Base-by-base conservation (phyloP, 2,888 invertebrate species). In the Cheilosia soror region DNA sequence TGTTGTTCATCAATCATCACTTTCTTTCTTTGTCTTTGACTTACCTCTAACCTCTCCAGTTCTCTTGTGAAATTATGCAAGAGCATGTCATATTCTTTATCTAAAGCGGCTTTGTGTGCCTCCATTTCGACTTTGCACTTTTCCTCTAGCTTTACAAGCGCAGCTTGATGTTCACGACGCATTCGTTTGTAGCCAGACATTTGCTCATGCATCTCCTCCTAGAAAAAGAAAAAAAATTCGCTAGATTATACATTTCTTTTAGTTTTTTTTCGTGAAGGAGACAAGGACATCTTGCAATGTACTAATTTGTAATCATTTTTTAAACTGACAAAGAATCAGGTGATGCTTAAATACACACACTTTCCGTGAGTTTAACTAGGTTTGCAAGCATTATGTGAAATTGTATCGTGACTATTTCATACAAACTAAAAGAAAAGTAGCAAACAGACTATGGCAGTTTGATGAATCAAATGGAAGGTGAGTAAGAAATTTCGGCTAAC, bases 141-240 rank as follows among this genome's bases (percentile, higher is more conserved):
- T 92, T 98, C 98, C 92, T 99, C 99, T 89, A 99, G 94, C 94
- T 98, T 96, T 62, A 96, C 94, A 90, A 99, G 93, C 88, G 98
- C 98, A 88, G 98, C 97, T 93, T 99, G 99, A 93, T 99, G 99
- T 92, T 98, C 98, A 87, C 98, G 95, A 87, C 99, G 95, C 97
- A 99, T 98, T 87, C 99, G 95, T 93, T 99, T 99, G 93, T 99
- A 99, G 27, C 98, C 98, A 69, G 98, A 97, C 98, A 99, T 99
- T 93, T 99, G 99, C 93, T 99, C 99, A 93, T 98, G 97, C 97
- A 99, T 98, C 93, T 99, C 99, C 94, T 99, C 97, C 92, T 92
- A 88, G 77, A 40, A 65, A 72, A 31, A 49, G 13, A 60, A 62
- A 9, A 69, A 63, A 15, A n/a, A 42, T 25, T n/a, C 31, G 40